Base-by-base conservation (phyloP, 2,113 vertebrate genomes). In the Etia nguti region DNA sequence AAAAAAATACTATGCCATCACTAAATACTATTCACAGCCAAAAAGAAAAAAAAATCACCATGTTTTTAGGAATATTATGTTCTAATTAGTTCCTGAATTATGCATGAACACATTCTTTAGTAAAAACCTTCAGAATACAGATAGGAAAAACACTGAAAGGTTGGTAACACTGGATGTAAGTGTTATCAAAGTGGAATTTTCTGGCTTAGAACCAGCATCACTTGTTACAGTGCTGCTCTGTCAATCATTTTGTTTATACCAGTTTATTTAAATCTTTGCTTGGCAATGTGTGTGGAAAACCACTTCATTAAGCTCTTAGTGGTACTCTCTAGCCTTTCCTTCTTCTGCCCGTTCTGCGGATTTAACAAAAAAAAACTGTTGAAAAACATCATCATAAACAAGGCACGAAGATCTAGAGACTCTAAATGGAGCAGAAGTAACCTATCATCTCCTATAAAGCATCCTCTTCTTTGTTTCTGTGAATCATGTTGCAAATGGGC, bases 251-350 rank as follows among this genome's bases (percentile, higher is more conserved):
- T 54, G 57, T 4, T 36, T 26, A 12, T 86, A 29, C 48, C 16
- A 13, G 29, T 79, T 86, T 80, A 70, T 77, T 13, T 41, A 34
- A 79, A 80, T 31, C 80, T 41, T 29, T 29, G 57, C 65, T 38
- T 22, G 29, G 54, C 81, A 80, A 43, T 81, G 41, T 54, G 22
- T n/a, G 73, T 52, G 46, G 10, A 52, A 77, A 82, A 54, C 13
- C 81, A 86, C 91, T 88, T 90, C 77, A 84, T 87, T 83, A 81
- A 83, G 34, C 84, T 85, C 36, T 26, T 88, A n/a, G 84, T 24
- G 88, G 73, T 36, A 15, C 34, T 16, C 65, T 79, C 38, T 80
- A 86, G 73, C 81, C 75, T 86, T 57, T 75, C 11, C 81, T 79
- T 89, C 60, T 82, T 87, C 85, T 56, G 82, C 65, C 34, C 36